Evolutionary conservation across 2,888 invertebrate genomes (phyloP).

Genomic region (Druceiella hillmani): DNA sequence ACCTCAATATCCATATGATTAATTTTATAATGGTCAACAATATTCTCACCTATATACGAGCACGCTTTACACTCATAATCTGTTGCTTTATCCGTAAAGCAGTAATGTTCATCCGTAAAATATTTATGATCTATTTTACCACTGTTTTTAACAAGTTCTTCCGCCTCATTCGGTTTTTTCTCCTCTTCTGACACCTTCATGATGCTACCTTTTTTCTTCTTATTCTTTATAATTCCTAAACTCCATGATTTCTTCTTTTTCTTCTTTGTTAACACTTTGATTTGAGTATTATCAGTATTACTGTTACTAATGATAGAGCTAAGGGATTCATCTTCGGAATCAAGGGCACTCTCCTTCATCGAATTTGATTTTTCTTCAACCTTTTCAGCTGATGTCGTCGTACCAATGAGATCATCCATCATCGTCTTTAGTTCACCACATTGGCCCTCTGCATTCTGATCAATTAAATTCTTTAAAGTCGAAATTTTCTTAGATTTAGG

Average conservation of each 20-base stretch:
- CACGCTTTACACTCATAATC: constrained; percentile 58
- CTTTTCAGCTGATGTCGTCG: constrained; percentile 30
- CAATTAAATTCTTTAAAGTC: constrained; percentile 15
- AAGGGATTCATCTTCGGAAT: constrained; percentile 35
- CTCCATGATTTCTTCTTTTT: constrained; percentile 36
- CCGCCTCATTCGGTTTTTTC: constrained; percentile 8
- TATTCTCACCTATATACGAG: constrained; percentile 50
- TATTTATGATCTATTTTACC: constrained; percentile 24
- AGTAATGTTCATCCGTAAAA: constrained; percentile 43
- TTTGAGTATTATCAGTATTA: constrained; percentile 35
- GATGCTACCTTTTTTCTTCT: constrained; percentile 30
- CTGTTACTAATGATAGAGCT: constrained; percentile 34
- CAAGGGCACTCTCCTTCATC: too few species aligned
- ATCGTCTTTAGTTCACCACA: too few species aligned
- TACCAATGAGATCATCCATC: too few species aligned
- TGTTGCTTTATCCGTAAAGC: constrained; percentile 34
- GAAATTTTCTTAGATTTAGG: constrained; percentile 35
- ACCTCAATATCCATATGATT: constrained; percentile 61
- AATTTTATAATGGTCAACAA: constrained; percentile 62
- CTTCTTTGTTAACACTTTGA: constrained; percentile 36
- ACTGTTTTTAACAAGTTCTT: constrained; percentile 19
- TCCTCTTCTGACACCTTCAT: constrained; percentile 1
- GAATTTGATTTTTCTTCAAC: constrained; percentile 25
- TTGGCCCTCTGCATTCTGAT: constrained; percentile 24
- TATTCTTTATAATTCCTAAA: constrained; percentile 35